phyloP scores from a whole-genome alignment of 2,797 vertebrate genomes.

The Acrossocheilus wenchowensis region DNA sequence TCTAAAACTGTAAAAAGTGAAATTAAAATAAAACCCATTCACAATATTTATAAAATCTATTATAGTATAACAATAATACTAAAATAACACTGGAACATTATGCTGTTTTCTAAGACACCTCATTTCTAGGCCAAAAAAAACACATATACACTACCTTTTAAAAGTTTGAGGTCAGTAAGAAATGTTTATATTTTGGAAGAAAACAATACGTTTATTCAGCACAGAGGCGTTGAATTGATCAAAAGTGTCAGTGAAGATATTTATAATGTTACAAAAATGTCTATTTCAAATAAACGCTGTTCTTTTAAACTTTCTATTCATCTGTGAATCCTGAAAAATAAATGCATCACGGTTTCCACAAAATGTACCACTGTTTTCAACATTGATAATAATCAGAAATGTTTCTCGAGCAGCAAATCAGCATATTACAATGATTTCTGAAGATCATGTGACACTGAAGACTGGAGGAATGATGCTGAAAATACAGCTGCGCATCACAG shows the following conservation, averaged over 20 bases:
- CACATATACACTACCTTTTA: not conserved
- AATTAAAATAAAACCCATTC: too few relatives aligned
- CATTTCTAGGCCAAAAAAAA: not conserved
- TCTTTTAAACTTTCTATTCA: too few relatives aligned
- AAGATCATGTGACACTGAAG: constrained; percentile 12
- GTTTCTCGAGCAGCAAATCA: too few relatives aligned
- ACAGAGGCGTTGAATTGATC: not conserved
- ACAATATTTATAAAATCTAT: too few relatives aligned
- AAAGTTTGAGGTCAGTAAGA: not conserved
- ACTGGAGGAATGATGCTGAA: not conserved
- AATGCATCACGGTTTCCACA: too few relatives aligned
- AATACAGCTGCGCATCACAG: not conserved
- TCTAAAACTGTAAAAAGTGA: not conserved
- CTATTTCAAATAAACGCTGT: not conserved
- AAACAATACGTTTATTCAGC: not conserved
- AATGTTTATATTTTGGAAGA: not conserved
- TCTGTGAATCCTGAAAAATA: too few relatives aligned
- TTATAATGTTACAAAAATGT: not conserved
- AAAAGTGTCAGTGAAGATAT: not conserved
- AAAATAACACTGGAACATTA: not conserved
- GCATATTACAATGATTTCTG: not conserved
- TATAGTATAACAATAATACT: not conserved
- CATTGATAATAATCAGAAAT: too few relatives aligned
- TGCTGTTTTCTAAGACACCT: not conserved
- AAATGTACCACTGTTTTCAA: too few relatives aligned